Evolutionary conservation across 1,140 invertebrate species (phyloP).

Genomic region (Linepithema humile): DNA sequence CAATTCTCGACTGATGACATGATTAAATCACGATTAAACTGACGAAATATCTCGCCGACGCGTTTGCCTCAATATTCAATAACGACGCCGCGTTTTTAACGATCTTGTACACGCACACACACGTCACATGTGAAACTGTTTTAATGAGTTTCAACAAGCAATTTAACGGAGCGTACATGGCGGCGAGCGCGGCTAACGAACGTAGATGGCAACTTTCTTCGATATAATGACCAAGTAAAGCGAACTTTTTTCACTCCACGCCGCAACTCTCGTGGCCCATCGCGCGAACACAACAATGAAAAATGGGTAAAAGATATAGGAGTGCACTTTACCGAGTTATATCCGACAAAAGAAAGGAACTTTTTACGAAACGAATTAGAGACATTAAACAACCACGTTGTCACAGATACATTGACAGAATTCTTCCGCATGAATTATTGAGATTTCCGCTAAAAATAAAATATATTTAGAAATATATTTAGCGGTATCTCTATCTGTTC

Average conservation of each 20-base stretch:
- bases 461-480: background rate
- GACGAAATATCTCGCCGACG: conserved; percentile 20
- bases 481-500: background rate
- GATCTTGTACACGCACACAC: background rate
- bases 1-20: conserved; percentile 7
- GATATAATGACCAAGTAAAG: conserved; percentile 28
- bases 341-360: background rate
- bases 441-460: background rate
- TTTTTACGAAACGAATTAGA: background rate
- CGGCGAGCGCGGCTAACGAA: conserved; percentile 14
- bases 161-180: background rate
- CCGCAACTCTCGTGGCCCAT: background rate
- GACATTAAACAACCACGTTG: conserved; percentile 3
- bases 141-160: conserved; percentile 49
- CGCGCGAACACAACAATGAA: conserved; percentile 16
- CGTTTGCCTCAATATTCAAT: conserved; percentile 34
- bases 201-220: conserved; percentile 21
- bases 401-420: background rate
- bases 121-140: conserved; percentile 28
- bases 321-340: background rate
- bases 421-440: background rate
- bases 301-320: background rate
- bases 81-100: conserved; percentile 25
- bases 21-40: conserved; percentile 30
- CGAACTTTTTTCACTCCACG: background rate